Base-by-base conservation (phyloP, 2,113 vertebrate genomes). In the Phasianus colchicus region DNA sequence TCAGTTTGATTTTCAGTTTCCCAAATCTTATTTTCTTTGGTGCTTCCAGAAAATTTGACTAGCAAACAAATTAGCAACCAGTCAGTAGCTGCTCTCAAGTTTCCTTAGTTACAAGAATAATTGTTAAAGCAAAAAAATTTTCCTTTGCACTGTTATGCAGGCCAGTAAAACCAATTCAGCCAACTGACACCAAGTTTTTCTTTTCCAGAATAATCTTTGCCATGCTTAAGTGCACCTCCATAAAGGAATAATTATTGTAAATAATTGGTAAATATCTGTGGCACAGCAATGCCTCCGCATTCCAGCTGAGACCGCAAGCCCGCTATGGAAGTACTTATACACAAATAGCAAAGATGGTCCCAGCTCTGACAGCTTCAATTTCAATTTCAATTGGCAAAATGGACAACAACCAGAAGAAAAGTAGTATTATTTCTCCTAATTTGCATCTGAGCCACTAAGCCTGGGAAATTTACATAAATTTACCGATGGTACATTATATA, bases 11-110 rank as follows among this genome's bases (percentile, higher is more conserved):
- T 36, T 80, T 92, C 73, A 3, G 38, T 83, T 95, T 83, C 55
- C 34, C 19, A 40, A 87, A 88, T 79, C 19, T 83, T 87, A 57
- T 45, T 92, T 93, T 64, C 64, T 77, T 92, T 80, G 48, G 34
- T 64, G 47, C 66, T 89, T 89, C 45, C 52, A 95, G 84, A 92
- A 89, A 83, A 91, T 89, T 17, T 80, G 89, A 80, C 55, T 83
- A 63, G 43, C 34, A 91, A 92, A 91, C 50, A 92, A 85, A 91
- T 74, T 64, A 85, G 50, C 71, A 89, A 2, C 58, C 89, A 83
- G 27, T 80, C 79, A 80, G 82, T 16, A 93, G 75, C 71, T 91
- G 85, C 72, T 88, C 64, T 86, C 67, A 92, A 77, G 42, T 81
- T 88, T 60, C 75, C 89, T 83, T 89, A 81, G 64, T 83, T 92